Evolutionary conservation across 2,888 invertebrate genomes (phyloP), one percentile per base, ranked within the genome.

Genomic region (Aporophyla nigra): DNA sequence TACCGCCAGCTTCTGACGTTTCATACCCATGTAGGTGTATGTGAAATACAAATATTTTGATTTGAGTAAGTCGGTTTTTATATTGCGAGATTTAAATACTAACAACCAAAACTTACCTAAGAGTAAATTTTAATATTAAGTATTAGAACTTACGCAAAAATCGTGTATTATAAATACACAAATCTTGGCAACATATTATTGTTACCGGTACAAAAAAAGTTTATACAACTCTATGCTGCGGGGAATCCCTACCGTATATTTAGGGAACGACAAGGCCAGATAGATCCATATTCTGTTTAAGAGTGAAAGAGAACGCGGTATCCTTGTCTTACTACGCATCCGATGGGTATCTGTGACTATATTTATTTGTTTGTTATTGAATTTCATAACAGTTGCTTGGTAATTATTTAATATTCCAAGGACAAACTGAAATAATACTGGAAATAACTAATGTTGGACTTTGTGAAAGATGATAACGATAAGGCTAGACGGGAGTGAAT

Each of bases 301-400:
- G 83, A 56, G 12, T 0, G n/a, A 83, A 59, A 61, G 86, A 63
- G 84, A 86, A 5, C 9, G 21, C 12, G 27, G 24, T 24, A n/a
- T 14, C n/a, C 7, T 33, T n/a, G 24, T 19, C 51, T 63, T 14
- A 19, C 40, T 54, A 68, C 74, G 85, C 40, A 40, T 2, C 0
- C 24, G 21, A 33, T 63, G 21, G 2, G 1, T 27, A 54, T 49
- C 16, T 51, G 12, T 63, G 63, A 19, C 10, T 16, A 2, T 14
- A 9, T 49, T 51, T 59, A 19, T 46, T 46, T 59, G 33, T 69
- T 59, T 54, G 5, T 9, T 21, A 54, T 21, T 51, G 33, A 54
- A 54, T 59, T 49, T 40, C 16, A 33, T 24, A 76, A 63, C 33
- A 12, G 77, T 7, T 27, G 16, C 3, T 27, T 27, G 16, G 5